Evolutionary conservation across 2,113 vertebrate species (phyloP).

Genomic region (Ictalurus punctatus): DNA sequence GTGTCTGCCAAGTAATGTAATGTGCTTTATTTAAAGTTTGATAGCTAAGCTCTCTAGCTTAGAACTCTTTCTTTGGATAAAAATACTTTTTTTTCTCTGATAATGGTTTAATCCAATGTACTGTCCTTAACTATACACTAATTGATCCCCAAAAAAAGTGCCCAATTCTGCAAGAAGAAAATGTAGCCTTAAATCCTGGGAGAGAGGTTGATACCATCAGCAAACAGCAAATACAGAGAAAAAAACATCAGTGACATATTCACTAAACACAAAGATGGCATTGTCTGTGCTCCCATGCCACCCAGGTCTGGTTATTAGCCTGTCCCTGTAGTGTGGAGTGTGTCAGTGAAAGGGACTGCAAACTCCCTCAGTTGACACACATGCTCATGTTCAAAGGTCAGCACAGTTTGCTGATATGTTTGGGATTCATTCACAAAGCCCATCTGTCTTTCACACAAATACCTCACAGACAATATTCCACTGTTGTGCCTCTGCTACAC

Average conservation of each 20-base stretch:
- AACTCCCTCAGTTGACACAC: constrained; percentile 37
- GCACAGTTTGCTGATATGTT: constrained; percentile 38
- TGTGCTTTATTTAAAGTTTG: constrained; percentile 22
- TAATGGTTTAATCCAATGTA: background rate
- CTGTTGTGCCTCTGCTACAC: constrained; percentile 26
- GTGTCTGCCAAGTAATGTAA: too few relatives aligned
- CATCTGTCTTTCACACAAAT: constrained; percentile 43
- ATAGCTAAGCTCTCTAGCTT: background rate
- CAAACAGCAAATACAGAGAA: background rate
- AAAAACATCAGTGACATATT: constrained; percentile 1
- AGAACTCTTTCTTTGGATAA: constrained; percentile 26
- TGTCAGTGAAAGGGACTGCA: constrained; percentile 21
- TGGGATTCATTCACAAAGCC: constrained; percentile 42
- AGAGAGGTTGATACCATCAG: background rate
- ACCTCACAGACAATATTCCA: constrained; percentile 12
- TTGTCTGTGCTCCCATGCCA: constrained; percentile 40
- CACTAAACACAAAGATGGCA: background rate
- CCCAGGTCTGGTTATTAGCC: constrained; percentile 22
- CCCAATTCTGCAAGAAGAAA: constrained; percentile 28
- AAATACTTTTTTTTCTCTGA: background rate
- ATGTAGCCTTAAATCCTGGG: background rate
- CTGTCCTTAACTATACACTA: background rate
- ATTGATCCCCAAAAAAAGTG: constrained; percentile 43
- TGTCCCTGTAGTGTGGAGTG: constrained; percentile 35
- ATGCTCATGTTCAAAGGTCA: constrained; percentile 48